Conservation (phyloP, 2,797 vertebrate genomes). For the Vipera latastei region DNA sequence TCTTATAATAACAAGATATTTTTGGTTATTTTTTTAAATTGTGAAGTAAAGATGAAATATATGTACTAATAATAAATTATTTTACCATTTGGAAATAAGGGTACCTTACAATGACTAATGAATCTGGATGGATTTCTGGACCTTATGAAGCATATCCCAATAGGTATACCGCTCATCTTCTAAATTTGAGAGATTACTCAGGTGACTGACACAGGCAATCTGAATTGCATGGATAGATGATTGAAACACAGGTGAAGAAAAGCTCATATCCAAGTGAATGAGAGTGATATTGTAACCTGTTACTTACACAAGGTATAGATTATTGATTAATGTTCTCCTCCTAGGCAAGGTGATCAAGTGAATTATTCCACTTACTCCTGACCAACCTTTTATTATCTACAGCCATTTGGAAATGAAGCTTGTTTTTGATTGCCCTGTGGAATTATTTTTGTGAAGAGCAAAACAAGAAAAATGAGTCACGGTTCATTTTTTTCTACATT, state of each 20-base stretch:
- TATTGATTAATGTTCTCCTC: not conserved
- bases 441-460: not conserved
- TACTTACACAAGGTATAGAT: not conserved
- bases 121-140: not conserved
- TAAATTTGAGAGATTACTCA: not conserved
- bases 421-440: not conserved
- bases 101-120: not conserved
- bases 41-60: not conserved
- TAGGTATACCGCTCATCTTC: not conserved
- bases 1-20: not conserved
- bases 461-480: not conserved
- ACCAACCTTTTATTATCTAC: not conserved
- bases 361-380: not conserved
- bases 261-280: not conserved
- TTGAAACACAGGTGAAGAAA: not conserved
- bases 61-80: not conserved
- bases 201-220: not conserved
- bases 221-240: not conserved
- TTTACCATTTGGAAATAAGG: not conserved
- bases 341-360: not conserved
- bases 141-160: not conserved
- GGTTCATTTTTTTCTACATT: not conserved
- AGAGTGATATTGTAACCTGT: not conserved
- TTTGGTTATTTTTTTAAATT: not conserved
- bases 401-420: not conserved